Percentiles rank a stretch among this genome's conserved stretches.
Conservation (phyloP, 2,888 invertebrate species). For the Chirona hameri region DNA sequence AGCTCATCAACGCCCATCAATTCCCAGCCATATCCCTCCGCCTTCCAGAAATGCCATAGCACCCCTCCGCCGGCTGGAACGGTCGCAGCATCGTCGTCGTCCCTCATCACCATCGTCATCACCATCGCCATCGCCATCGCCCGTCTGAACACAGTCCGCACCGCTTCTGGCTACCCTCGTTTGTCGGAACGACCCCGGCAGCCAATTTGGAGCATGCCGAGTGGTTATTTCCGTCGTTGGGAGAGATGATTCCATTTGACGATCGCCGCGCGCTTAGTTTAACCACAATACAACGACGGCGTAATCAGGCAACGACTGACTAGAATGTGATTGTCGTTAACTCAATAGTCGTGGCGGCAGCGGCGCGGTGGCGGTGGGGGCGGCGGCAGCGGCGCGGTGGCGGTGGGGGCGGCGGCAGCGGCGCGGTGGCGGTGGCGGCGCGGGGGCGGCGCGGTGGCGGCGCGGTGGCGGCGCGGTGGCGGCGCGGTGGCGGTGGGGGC, state of each 20-base stretch:
- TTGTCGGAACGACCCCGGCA: not conserved
- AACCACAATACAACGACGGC: slow-evolving; percentile 3
- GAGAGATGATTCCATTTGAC: slow-evolving; percentile 12
- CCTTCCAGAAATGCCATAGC: too few relatives aligned
- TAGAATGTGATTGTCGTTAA: slow-evolving; percentile 9
- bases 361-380: not conserved
- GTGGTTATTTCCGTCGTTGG: slow-evolving; percentile 23
- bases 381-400: not conserved
- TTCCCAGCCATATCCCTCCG: too few relatives aligned
- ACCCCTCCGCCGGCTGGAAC: too few relatives aligned
- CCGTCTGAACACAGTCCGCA: not conserved
- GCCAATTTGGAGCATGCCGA: not conserved
- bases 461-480: too few relatives aligned
- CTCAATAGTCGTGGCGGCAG: not conserved
- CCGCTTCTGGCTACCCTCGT: not conserved
- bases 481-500: too few relatives aligned
- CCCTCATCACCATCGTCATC: too few relatives aligned
- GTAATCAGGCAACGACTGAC: slow-evolving; percentile 12
- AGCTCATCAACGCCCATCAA: too few relatives aligned
- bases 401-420: not conserved
- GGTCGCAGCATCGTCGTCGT: too few relatives aligned
- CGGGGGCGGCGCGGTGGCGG: too few relatives aligned
- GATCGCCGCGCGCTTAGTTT: slow-evolving; percentile 1
- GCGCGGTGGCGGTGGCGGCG: not conserved
- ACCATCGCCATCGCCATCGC: not conserved